phyloP scores from a whole-genome alignment of 2,888 invertebrate genomes.

The Pimpla rufipes region DNA sequence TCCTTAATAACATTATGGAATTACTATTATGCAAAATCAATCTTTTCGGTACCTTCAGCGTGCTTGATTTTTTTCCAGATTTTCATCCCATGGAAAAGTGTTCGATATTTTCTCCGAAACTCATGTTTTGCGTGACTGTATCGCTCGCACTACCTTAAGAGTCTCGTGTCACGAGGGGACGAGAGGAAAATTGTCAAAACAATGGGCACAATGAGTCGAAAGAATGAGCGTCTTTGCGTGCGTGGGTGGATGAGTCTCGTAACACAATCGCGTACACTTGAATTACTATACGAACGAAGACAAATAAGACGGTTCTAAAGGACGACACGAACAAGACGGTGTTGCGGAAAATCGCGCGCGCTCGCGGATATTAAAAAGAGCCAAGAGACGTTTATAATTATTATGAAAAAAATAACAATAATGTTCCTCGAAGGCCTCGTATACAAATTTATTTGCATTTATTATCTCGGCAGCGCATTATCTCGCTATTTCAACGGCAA shows the following conservation, averaged over 20 bases:
- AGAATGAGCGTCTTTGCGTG: background rate
- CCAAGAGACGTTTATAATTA: constrained; percentile 11
- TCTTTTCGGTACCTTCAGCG: too few species aligned
- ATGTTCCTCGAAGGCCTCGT: constrained; percentile 31
- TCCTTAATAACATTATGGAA: too few species aligned
- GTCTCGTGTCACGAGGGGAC: too few species aligned
- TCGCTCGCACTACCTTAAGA: too few species aligned
- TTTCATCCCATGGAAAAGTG: too few species aligned
- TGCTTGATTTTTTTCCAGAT: too few species aligned
- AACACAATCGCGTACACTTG: background rate
- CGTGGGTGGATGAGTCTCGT: background rate
- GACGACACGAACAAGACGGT: constrained; percentile 4
- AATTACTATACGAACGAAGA: constrained; percentile 16
- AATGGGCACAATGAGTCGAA: constrained; percentile 23
- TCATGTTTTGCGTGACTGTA: too few species aligned
- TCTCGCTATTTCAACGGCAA: constrained; percentile 22
- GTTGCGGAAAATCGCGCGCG: constrained; percentile 12
- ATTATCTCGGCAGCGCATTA: constrained; percentile 20
- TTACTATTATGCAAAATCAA: too few species aligned
- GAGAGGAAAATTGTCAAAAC: background rate
- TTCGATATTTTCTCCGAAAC: too few species aligned
- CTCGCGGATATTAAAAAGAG: background rate
- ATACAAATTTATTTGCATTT: constrained; percentile 19
- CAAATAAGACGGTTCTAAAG: constrained; percentile 6
- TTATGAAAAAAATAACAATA: constrained; percentile 26